Evolutionary conservation across 2,888 invertebrate genomes (phyloP), one percentile per base, ranked within the genome.

Genomic region (Diarsia brunnea): DNA sequence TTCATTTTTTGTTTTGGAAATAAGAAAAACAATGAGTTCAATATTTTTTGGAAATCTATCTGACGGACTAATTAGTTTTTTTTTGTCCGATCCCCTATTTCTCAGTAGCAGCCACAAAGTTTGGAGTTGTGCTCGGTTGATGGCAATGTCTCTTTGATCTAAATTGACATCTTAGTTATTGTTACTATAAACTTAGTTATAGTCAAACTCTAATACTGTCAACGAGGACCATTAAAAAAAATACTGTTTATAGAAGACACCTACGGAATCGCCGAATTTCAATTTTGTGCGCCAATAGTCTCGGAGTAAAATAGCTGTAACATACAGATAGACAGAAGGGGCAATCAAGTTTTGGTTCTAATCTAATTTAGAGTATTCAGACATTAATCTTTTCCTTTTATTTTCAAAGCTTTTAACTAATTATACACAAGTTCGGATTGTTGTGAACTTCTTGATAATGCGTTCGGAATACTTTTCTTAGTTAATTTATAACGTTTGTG

Each of bases 401-500:
- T 78, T 79, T 73, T n/a, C 67, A 27, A 79, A 78, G 77, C 81
- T 85, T 87, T 78, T 58, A 87, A 81, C 75, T 63, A 73, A 87
- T 84, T 84, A 75, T 85, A 82, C 73, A 82, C 79, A 74, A 81
- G 55, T 74, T 75, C 3, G 49, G n/a, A 63, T 67, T 82, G 73
- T 76, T 86, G 64, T 76, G 55, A 86, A 84, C 65, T 81, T 70
- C 49, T 75, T 60, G 65, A 69, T 60, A 53, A 78, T 78, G 79
- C 69, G 74, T 77, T 81, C 38, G 24, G 27, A 81, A 67, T 63
- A 69, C 24, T 75, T 68, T 14, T 53, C 55, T 0, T 51, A 53
- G 27, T 65, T 68, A n/a, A 75, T 81, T 74, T 64, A 68, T 58
- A 68, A 58, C 51, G 55, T 64, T 81, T 81, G 45, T 58, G 81